Evolutionary conservation across 92 coral and sea anemone genomes (phyloP).

Genomic region (Heliopora coerulea): DNA sequence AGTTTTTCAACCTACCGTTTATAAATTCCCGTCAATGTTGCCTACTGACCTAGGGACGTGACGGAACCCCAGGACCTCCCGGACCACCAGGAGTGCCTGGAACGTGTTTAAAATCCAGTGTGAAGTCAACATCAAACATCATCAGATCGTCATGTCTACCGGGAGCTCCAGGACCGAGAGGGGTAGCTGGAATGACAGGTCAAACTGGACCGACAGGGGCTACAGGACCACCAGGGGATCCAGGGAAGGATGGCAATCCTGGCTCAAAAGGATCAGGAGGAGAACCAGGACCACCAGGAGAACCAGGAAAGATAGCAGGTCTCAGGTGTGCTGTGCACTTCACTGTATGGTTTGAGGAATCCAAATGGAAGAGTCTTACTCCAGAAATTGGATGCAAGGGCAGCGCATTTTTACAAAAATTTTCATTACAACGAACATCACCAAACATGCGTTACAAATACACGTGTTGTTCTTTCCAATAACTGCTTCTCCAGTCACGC

Average conservation of each 20-base stretch:
- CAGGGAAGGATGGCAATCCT: constrained; percentile 58
- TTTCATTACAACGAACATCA: constrained; percentile 25
- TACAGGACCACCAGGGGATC: constrained; percentile 67
- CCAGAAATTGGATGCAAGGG: constrained; percentile 33
- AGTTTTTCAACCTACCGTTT: too few species aligned
- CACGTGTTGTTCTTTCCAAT: constrained; percentile 35
- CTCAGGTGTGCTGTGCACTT: constrained; percentile 65
- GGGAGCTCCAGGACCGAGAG: constrained; percentile 38
- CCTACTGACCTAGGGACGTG: constrained; percentile 60
- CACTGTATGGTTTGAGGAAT: constrained; percentile 69
- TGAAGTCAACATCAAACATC: constrained; percentile 45
- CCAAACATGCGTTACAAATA: constrained; percentile 42
- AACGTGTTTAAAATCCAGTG: constrained; percentile 53
- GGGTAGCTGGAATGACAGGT: constrained; percentile 51
- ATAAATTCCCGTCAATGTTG: too few species aligned
- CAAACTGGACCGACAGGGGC: constrained; percentile 67
- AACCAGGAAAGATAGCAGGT: constrained; percentile 72
- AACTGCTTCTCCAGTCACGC: too few species aligned
- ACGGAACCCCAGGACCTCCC: constrained; percentile 67
- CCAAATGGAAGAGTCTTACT: constrained; percentile 58
- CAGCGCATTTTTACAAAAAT: constrained; percentile 32
- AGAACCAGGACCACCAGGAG: constrained; percentile 66
- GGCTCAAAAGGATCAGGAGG: constrained; percentile 80
- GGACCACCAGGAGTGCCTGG: constrained; percentile 75
- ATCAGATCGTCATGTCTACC: constrained; percentile 39